These are phyloP conservation scores for Eubucco bourcierii DNA, from an alignment of 2,113 vertebrate species.

Conservation along the genomic window DNA sequence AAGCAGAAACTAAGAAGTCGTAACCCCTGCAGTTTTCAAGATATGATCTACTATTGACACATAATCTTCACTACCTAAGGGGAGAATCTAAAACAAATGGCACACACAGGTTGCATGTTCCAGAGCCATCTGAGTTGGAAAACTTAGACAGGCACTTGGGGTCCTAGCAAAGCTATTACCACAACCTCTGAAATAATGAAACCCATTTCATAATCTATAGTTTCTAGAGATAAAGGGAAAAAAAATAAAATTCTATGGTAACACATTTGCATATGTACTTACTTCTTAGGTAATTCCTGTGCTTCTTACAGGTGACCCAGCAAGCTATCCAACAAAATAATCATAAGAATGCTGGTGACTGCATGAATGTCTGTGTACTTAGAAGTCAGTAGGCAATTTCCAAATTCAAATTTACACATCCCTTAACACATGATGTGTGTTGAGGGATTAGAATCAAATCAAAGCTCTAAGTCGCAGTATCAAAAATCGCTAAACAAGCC, in stretches of 20 bases:
- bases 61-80: background rate
- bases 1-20: background rate
- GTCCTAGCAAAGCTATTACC: background rate
- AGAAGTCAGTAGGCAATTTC: conserved; percentile 67
- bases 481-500: conserved; percentile 52
- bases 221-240: background rate
- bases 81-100: background rate
- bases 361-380: conserved; percentile 70
- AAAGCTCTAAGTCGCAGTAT: conserved; percentile 67
- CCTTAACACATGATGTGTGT: conserved; percentile 33
- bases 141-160: background rate
- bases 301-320: conserved; percentile 24
- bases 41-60: background rate
- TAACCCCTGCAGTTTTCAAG: background rate
- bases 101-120: background rate
- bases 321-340: conserved; percentile 46
- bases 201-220: background rate
- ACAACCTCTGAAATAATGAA: background rate
- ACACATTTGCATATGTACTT: conserved; percentile 2
- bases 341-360: conserved; percentile 43
- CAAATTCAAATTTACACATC: conserved; percentile 67
- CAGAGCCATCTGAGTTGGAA: background rate
- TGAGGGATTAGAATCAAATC: conserved; percentile 78
- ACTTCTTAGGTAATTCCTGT: background rate
- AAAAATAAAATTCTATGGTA: background rate